Evolutionary conservation across 2,888 invertebrate genomes (phyloP), one percentile per base, ranked within the genome.

Genomic region (Noctuana brunneofusca): DNA sequence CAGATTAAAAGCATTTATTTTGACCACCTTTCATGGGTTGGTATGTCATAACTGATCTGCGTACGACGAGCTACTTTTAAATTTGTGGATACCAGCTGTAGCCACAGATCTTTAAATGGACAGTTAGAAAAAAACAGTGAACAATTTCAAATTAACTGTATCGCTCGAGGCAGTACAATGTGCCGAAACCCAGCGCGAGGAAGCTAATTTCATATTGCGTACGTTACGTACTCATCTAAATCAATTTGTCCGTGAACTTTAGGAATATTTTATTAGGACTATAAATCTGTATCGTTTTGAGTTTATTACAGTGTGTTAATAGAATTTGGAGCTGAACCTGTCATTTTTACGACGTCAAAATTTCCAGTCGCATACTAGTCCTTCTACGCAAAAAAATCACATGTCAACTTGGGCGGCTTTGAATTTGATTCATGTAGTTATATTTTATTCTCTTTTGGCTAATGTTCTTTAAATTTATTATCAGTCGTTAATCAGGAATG

Each of bases 81-180:
- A 41, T 41, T 3, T 27, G 41, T 9, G 32, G 4, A 20, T 11
- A 11, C 59, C n/a, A n/a, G n/a, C n/a, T n/a, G n/a, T n/a, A n/a
- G n/a, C 46, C 46, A 22, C 4, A 14, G 14, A 53, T 24, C 20
- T 16, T 6, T 1, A 58, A 53, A 27, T 5, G 8, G 8, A 46
- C 35, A 9, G 46, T 54, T 53, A 35, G 20, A 54, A 60, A 60
- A 59, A 48, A 54, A n/a, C 20, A 48, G 27, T 54, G 14, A 18
- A 24, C 71, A 68, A 76, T 79, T 78, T 75, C 71, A 74, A 74
- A 76, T 68, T 64, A 66, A 55, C 56, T 65, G 64, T 70, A 71
- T 67, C 66, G 79, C 84, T 77, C 58, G 68, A 50, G 81, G 84
- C 84, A 59, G 72, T 79, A 83, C 79, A 76, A 50, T 71, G 75